phyloP scores from a whole-genome alignment of 2,113 vertebrate species.

The Polyodon spathula region DNA sequence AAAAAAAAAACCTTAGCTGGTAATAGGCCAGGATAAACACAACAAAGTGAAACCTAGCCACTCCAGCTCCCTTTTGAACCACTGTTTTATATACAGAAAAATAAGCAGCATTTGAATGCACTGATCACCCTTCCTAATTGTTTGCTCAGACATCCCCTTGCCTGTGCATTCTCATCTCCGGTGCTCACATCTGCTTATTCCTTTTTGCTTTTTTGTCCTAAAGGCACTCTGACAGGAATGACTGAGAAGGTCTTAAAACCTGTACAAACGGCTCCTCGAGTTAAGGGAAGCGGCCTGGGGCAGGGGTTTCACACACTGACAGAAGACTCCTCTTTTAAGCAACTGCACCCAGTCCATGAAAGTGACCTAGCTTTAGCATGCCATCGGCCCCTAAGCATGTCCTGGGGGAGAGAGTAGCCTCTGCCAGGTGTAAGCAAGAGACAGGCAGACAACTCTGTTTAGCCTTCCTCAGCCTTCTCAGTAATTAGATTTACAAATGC shows the following conservation, averaged over 20 bases:
- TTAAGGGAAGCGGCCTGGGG: conserved; percentile 3
- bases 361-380: conserved; percentile 16
- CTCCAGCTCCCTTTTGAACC: no score
- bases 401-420: not conserved
- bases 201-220: no score
- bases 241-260: conserved; percentile 16
- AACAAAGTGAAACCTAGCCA: no score
- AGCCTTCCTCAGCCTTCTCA: not conserved
- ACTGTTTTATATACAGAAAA: no score
- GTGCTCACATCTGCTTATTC: no score
- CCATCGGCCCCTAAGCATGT: not conserved
- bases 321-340: conserved; percentile 20
- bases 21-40: no score
- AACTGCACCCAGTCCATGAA: no score
- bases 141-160: no score
- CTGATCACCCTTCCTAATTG: no score
- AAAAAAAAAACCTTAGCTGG: no score
- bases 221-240: not conserved
- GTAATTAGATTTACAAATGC: conserved; percentile 7
- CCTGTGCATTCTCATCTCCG: no score
- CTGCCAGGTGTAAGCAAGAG: conserved; percentile 8
- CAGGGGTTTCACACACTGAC: rapidly evolving
- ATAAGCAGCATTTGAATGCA: no score
- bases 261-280: conserved; percentile 9
- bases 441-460: conserved; percentile 5